Evolutionary conservation across 35 echinoderm and acorn worm genomes (phyloP).

Genomic region (Apostichopus parvimensis): DNA sequence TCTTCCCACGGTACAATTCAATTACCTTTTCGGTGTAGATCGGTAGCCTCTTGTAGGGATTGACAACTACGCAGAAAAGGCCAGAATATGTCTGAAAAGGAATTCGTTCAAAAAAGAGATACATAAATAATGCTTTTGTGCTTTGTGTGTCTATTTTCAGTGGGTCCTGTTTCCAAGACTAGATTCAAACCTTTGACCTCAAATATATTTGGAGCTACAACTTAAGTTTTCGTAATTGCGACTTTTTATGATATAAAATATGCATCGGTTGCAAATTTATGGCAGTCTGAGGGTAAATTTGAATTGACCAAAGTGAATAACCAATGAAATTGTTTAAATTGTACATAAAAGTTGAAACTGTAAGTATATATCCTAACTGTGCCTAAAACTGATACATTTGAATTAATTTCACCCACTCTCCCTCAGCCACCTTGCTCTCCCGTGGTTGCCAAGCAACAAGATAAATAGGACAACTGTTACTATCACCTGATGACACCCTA

Average conservation of each 20-base stretch:
- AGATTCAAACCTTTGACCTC: too few relatives aligned
- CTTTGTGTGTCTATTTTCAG: too few relatives aligned
- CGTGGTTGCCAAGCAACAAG: not conserved
- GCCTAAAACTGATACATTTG: not conserved
- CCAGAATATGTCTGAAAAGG: conserved; percentile 94
- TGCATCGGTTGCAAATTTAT: too few relatives aligned
- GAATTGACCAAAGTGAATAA: too few relatives aligned
- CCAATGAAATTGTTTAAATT: too few relatives aligned
- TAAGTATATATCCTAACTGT: not conserved
- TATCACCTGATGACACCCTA: not conserved
- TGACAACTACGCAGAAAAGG: conserved; percentile 98
- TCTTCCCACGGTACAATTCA: conserved; percentile 95
- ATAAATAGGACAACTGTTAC: not conserved
- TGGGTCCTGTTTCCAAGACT: too few relatives aligned
- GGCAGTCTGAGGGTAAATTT: too few relatives aligned
- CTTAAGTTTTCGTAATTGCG: too few relatives aligned
- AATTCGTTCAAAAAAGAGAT: not conserved
- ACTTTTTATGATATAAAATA: too few relatives aligned
- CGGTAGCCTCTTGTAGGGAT: conserved; percentile 97
- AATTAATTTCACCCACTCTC: not conserved
- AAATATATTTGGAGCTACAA: too few relatives aligned
- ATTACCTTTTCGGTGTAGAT: conserved; percentile 99
- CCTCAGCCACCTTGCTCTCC: not conserved
- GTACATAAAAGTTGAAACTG: too few relatives aligned
- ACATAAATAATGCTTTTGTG: too few relatives aligned